phyloP scores from a whole-genome alignment of 1,140 invertebrate genomes.

The Panagrolaimus sp. region DNA sequence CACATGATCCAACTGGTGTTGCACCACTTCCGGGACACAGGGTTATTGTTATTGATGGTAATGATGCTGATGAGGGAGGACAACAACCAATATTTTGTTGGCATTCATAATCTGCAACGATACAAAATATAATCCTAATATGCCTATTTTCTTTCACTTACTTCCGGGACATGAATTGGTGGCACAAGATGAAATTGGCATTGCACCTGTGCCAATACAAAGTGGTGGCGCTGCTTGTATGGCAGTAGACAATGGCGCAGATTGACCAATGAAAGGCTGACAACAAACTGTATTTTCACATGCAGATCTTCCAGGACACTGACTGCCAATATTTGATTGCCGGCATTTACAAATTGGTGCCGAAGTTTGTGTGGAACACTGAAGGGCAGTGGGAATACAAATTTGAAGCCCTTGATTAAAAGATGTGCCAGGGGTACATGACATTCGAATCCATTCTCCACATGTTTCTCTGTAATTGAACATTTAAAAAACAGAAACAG shows the following conservation, averaged over 20 bases:
- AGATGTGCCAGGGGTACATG: constrained; percentile 36
- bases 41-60: not conserved
- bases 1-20: constrained; percentile 5
- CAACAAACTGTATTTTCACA: constrained; percentile 13
- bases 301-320: constrained; percentile 21
- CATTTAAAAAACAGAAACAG: not conserved
- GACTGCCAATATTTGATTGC: not conserved
- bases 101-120: constrained; percentile 34
- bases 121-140: not conserved
- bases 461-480: constrained; percentile 39
- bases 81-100: constrained; percentile 35
- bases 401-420: constrained; percentile 37
- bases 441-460: constrained; percentile 48
- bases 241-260: not conserved
- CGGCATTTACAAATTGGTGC: constrained; percentile 8
- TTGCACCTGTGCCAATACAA: constrained; percentile 8
- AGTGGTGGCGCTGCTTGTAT: constrained; percentile 2
- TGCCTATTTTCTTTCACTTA: too few species aligned
- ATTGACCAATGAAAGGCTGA: not conserved
- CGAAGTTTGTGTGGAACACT: constrained; percentile 3
- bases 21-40: constrained; percentile 12
- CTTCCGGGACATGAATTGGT: too few species aligned
- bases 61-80: constrained; percentile 15
- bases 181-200: not conserved
- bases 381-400: constrained; percentile 29